phyloP scores from a whole-genome alignment of 2,113 vertebrate species.

The Pao palembangensis region DNA sequence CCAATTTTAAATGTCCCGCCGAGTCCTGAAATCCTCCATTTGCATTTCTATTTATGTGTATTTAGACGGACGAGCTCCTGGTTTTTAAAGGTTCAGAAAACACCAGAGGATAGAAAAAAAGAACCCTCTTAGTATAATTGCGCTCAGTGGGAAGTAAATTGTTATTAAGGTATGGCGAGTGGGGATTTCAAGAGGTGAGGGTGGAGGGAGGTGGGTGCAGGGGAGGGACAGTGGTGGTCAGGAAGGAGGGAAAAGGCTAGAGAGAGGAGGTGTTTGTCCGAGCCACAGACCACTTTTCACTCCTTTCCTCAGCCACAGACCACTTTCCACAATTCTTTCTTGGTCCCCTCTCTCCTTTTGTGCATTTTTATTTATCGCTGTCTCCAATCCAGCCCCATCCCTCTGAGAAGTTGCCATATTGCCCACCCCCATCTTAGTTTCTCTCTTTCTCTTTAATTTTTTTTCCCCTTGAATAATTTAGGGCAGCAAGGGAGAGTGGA shows the following conservation, averaged over 20 bases:
- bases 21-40: neutral
- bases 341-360: constrained; percentile 23
- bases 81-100: neutral
- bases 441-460: constrained; percentile 57
- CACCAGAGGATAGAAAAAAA: constrained; percentile 32
- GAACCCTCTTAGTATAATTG: constrained; percentile 62
- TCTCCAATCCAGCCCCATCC: constrained; percentile 41
- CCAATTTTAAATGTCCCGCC: neutral
- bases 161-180: constrained; percentile 65
- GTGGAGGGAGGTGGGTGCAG: constrained; percentile 21
- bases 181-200: constrained; percentile 55
- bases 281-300: constrained; percentile 45
- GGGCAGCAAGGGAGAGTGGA: constrained; percentile 68
- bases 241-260: constrained; percentile 11
- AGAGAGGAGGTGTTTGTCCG: constrained; percentile 16
- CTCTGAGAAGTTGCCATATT: constrained; percentile 31
- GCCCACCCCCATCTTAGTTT: constrained; percentile 30
- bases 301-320: constrained; percentile 49
- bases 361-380: constrained; percentile 58
- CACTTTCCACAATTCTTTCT: constrained; percentile 45
- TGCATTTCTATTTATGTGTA: no score
- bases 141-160: constrained; percentile 72
- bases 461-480: constrained; percentile 77
- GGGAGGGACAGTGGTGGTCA: neutral
- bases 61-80: constrained; percentile 12